Conservation (phyloP, 1,140 invertebrate genomes). For the Aphidius ervi region DNA sequence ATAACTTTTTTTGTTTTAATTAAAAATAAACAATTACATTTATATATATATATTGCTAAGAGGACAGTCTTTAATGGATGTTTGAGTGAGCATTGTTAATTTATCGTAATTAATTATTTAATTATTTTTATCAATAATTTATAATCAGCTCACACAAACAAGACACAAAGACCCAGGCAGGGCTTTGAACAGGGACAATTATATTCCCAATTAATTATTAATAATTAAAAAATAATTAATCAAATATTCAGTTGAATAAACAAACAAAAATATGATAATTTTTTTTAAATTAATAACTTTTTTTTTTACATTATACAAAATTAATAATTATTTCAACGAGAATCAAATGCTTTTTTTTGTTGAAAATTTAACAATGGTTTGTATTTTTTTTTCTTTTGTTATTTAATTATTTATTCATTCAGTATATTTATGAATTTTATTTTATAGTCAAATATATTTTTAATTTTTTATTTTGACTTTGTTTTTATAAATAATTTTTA, state of each 20-base stretch:
- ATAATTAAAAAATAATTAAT: not conserved
- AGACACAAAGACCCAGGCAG: slow-evolving; percentile 7
- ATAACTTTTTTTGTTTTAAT: slow-evolving; percentile 33
- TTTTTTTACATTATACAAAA: slow-evolving; percentile 17
- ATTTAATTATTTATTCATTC: no score
- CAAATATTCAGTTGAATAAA: not conserved
- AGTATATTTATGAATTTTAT: no score
- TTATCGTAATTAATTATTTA: not conserved
- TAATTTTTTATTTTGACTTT: no score
- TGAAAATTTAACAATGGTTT: not conserved
- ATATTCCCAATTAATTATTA: slow-evolving; percentile 3
- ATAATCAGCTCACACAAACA: slow-evolving; percentile 3
- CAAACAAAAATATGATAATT: not conserved
- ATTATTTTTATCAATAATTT: slow-evolving; percentile 1
- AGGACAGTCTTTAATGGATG: slow-evolving; percentile 17
- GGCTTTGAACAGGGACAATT: not conserved
- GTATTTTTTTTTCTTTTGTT: slow-evolving; percentile 6
- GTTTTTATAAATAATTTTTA: no score
- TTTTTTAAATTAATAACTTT: not conserved
- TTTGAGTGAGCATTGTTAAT: slow-evolving; percentile 4
- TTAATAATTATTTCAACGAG: slow-evolving; percentile 17
- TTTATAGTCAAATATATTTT: no score
- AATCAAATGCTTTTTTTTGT: not conserved
- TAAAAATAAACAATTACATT: slow-evolving; percentile 35
- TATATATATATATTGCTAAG: slow-evolving; percentile 33